These are phyloP conservation scores for Papilio elwesi DNA, from an alignment of 2,888 invertebrate genomes.

Conservation along the genomic window DNA sequence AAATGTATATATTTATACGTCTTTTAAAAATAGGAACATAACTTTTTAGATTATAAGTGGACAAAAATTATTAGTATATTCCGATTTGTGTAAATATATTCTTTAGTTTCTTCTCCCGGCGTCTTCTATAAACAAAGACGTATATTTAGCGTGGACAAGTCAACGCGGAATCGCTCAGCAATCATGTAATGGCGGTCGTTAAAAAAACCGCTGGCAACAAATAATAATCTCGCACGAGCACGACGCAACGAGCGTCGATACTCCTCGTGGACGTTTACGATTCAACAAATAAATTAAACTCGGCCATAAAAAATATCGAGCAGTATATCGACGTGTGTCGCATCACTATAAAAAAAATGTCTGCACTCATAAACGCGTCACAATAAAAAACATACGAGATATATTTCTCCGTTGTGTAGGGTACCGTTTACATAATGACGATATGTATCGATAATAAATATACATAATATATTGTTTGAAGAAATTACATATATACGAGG, in stretches of 20 bases:
- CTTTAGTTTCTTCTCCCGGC: background rate
- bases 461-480: too few species aligned
- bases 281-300: conserved; percentile 77
- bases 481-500: too few species aligned
- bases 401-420: conserved; percentile 56
- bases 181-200: conserved; percentile 72
- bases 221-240: conserved; percentile 65
- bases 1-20: too few species aligned
- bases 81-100: background rate
- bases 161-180: conserved; percentile 48
- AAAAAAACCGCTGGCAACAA: conserved; percentile 69
- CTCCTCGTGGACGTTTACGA: conserved; percentile 75
- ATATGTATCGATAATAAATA: background rate
- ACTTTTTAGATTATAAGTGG: too few species aligned
- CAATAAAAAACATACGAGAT: conserved; percentile 68
- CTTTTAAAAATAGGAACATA: too few species aligned
- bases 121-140: conserved; percentile 19
- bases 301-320: conserved; percentile 75
- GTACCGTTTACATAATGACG: conserved; percentile 23
- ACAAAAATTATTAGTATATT: background rate
- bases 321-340: conserved; percentile 74
- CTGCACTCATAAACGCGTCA: conserved; percentile 65
- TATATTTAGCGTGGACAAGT: conserved; percentile 25
- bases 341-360: conserved; percentile 69
- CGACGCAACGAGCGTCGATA: conserved; percentile 60